Percentiles rank a stretch among this genome's conserved stretches.
Conservation (phyloP, 2,113 vertebrate genomes). For the Sciurus niger region DNA sequence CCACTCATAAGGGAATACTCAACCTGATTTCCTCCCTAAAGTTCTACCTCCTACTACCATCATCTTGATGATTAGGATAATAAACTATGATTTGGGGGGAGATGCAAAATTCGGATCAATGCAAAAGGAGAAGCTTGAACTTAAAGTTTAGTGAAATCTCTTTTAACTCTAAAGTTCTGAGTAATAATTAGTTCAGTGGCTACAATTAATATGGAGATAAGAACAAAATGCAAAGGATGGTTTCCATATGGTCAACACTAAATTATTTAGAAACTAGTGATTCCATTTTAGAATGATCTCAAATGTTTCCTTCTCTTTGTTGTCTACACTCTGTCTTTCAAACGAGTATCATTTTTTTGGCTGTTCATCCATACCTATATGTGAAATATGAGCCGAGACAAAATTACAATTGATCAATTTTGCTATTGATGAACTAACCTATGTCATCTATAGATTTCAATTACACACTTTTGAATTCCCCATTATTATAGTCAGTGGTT, state of each 20-base stretch:
- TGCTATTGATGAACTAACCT: neutral
- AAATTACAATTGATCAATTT: slow-evolving; percentile 35
- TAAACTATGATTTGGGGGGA: neutral
- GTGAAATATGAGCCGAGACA: neutral
- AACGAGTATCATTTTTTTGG: neutral
- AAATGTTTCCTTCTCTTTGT: neutral
- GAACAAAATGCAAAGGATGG: neutral
- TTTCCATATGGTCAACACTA: neutral
- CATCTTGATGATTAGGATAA: neutral
- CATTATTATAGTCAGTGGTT: neutral
- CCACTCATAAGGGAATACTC: no score
- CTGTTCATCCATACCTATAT: neutral
- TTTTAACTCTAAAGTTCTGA: neutral
- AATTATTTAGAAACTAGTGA: neutral
- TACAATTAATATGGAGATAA: slow-evolving; percentile 3
- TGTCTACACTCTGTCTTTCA: neutral
- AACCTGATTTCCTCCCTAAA: neutral
- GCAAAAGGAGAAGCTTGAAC: neutral
- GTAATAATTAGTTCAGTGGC: neutral
- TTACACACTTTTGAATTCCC: neutral
- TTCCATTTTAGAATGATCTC: neutral
- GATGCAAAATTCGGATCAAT: neutral
- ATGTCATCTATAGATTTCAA: neutral
- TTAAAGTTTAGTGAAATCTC: neutral
- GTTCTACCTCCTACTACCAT: neutral